Conservation (phyloP, 2,888 invertebrate species). For the Hylaea fasciaria region DNA sequence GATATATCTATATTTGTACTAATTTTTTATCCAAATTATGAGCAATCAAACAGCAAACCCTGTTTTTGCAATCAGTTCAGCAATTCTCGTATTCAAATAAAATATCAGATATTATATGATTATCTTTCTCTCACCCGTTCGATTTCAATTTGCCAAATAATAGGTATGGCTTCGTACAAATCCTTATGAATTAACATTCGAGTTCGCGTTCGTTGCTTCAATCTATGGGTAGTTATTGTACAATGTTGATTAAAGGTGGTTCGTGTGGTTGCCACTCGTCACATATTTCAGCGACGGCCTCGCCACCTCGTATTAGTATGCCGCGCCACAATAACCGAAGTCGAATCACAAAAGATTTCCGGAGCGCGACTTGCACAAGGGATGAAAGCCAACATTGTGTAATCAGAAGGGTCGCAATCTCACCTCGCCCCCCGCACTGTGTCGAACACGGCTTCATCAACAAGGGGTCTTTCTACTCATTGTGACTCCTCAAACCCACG, state of each 20-base stretch:
- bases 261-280: slow-evolving; percentile 60
- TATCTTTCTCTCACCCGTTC: too few relatives aligned
- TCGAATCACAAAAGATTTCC: slow-evolving; percentile 85
- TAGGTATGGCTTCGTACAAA: too few relatives aligned
- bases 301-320: slow-evolving; percentile 81
- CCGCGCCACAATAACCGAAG: slow-evolving; percentile 82
- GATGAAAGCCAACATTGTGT: slow-evolving; percentile 84
- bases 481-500: slow-evolving; percentile 70
- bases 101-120: too few relatives aligned
- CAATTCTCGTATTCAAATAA: too few relatives aligned
- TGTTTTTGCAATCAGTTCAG: too few relatives aligned
- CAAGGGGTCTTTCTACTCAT: slow-evolving; percentile 79
- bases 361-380: slow-evolving; percentile 83
- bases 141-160: too few relatives aligned
- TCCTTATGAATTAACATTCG: too few relatives aligned
- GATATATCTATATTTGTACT: too few relatives aligned
- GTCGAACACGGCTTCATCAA: slow-evolving; percentile 83
- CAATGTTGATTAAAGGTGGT: slow-evolving; percentile 55
- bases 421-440: slow-evolving; percentile 72
- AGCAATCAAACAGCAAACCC: too few relatives aligned
- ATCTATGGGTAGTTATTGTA: slow-evolving; percentile 16
- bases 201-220: neutral
- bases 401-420: slow-evolving; percentile 85
- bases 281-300: slow-evolving; percentile 68
- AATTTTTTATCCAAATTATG: too few relatives aligned